A percentile compares a stretch with the other conserved stretches of the same genome.
phyloP scores from a whole-genome alignment of 2,888 invertebrate species.

The Archaeoteleia sp. region DNA sequence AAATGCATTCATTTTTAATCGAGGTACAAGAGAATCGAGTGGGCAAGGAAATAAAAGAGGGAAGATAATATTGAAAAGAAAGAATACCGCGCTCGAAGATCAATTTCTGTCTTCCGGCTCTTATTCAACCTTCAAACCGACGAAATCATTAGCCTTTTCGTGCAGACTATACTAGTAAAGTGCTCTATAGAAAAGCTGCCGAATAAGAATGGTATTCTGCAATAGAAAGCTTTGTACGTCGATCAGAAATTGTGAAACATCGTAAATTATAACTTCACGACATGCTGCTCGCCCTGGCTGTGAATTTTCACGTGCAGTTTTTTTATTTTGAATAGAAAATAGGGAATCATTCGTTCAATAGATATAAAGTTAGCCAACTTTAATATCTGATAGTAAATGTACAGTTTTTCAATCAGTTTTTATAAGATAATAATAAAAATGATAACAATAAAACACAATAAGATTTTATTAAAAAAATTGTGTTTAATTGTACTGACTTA shows the following conservation, averaged over 20 bases:
- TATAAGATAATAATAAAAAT: no score
- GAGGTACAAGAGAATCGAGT: constrained; percentile 21
- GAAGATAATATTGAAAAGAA: constrained; percentile 47
- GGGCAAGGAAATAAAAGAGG: constrained; percentile 25
- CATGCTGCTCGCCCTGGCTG: constrained; percentile 28
- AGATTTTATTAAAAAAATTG: no score
- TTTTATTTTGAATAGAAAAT: no score
- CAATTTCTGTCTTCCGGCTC: constrained; percentile 69
- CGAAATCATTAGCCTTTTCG: constrained; percentile 58
- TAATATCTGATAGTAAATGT: no score
- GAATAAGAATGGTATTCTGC: constrained; percentile 49
- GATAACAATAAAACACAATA: no score
- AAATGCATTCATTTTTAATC: constrained; percentile 29
- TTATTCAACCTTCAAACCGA: constrained; percentile 55
- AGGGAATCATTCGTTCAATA: no score
- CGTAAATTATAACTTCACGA: constrained; percentile 48
- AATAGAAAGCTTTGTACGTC: constrained; percentile 49
- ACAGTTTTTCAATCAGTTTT: no score
- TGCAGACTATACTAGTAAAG: constrained; percentile 34
- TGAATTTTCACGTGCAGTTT: constrained; percentile 37
- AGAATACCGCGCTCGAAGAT: constrained; percentile 55
- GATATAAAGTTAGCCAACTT: no score
- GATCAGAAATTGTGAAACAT: constrained; percentile 52
- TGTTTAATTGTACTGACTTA: no score
- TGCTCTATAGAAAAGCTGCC: constrained; percentile 51